Conservation (phyloP, 2,888 invertebrate species). For the Entomobrya proxima region DNA sequence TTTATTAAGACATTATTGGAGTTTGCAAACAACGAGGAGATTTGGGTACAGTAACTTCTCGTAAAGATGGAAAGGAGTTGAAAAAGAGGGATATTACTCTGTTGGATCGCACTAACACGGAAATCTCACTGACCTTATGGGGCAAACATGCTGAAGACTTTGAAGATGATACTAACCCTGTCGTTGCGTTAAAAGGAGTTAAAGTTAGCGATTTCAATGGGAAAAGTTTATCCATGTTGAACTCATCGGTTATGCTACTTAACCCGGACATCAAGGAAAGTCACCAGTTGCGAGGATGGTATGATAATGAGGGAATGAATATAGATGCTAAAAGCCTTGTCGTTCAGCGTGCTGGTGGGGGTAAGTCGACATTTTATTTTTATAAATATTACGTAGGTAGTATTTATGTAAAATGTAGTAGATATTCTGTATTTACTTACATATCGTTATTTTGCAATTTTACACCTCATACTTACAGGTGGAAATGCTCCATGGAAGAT, state of each 20-base stretch:
- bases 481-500: conserved; percentile 84
- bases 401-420: background rate
- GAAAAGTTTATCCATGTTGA: conserved; percentile 77
- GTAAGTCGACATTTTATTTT: conserved; percentile 29
- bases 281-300: conserved; percentile 93
- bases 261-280: conserved; percentile 95
- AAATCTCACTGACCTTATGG: conserved; percentile 93
- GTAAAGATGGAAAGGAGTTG: conserved; percentile 87
- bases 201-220: conserved; percentile 92
- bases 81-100: conserved; percentile 92
- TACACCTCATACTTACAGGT: conserved; percentile 51
- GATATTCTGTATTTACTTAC: background rate
- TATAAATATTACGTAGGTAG: background rate
- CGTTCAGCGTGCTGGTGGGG: conserved; percentile 77
- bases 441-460: background rate
- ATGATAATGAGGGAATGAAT: conserved; percentile 85
- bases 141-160: conserved; percentile 92
- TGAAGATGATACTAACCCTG: conserved; percentile 85
- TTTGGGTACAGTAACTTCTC: conserved; percentile 84
- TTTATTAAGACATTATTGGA: conserved; percentile 94
- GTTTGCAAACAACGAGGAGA: conserved; percentile 87
- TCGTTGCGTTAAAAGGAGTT: conserved; percentile 90
- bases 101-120: conserved; percentile 89
- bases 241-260: conserved; percentile 81
- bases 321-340: conserved; percentile 81